These are phyloP conservation scores for Meda fulgida DNA, from an alignment of 2,797 vertebrate genomes.

Conservation along the genomic window DNA sequence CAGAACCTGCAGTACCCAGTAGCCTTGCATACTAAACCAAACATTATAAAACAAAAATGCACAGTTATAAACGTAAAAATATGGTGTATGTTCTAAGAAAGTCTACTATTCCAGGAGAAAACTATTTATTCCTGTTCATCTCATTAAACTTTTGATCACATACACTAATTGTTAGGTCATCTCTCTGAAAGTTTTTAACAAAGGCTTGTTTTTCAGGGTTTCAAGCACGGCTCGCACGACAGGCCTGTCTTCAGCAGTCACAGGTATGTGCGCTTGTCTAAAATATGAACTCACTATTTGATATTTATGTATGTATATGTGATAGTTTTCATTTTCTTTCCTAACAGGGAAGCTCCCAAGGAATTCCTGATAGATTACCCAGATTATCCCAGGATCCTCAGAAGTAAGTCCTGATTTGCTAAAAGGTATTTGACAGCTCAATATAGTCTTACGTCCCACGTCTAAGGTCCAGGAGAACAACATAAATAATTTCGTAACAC, in stretches of 20 bases:
- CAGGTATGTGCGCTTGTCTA: conserved; percentile 43
- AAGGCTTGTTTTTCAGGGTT: conserved; percentile 79
- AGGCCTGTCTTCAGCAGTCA: conserved; percentile 53
- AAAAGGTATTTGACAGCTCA: background rate
- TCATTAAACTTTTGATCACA: background rate
- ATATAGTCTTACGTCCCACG: too few species aligned
- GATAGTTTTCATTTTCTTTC: background rate
- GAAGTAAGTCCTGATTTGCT: conserved; percentile 82
- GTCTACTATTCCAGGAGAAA: background rate
- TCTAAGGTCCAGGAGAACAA: too few species aligned
- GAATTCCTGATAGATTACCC: conserved; percentile 82
- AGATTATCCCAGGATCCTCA: conserved; percentile 87
- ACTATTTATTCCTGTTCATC: background rate
- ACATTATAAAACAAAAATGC: background rate
- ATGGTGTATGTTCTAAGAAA: background rate
- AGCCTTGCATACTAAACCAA: background rate
- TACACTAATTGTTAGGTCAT: too few species aligned
- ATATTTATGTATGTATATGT: background rate
- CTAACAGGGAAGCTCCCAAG: conserved; percentile 76
- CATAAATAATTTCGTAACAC: too few species aligned
- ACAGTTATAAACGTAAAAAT: background rate
- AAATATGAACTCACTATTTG: background rate
- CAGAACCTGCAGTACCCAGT: background rate
- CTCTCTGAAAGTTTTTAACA: background rate
- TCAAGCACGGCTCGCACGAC: conserved; percentile 87